Evolutionary conservation across 1,140 invertebrate species (phyloP), one percentile per base, ranked within the genome.

Genomic region (Brachionus asplanchnoidis): DNA sequence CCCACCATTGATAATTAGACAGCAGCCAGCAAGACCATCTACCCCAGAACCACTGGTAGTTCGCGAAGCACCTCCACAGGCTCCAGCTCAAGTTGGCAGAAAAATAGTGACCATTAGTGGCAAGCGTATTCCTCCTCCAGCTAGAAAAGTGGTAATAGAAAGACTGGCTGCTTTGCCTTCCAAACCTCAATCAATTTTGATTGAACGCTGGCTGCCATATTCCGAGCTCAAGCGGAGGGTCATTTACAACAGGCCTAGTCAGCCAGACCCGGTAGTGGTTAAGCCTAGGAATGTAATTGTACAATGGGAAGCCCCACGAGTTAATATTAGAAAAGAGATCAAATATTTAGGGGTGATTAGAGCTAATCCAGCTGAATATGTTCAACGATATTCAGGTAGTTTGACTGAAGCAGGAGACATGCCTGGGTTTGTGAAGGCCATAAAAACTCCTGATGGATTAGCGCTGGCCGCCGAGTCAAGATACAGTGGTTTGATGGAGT

Each of bases 181-280:
- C 26, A 85, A 85, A 68, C 84, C 84, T 60, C 68, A 68, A 28
- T 77, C 84, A 68, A 20, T 85, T 23, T 60, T 85, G 14, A 68
- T 85, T 32, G 84, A 85, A 46, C 68, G 84, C 40, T 85, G 84
- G 84, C 32, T 85, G 20, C 84, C 84, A 60, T 85, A 85, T 40
- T 14, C 68, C 11, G 6, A 85, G 46, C 12, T 40, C 14, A 85
- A 85, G 26, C 44, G 84, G 11, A 23, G 32, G n/a, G 73, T 85
- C 14, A 78, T 85, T 36, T 53, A 46, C 40, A 26, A 85, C 26
- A 56, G 14, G n/a, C 65, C 84, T 36, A 60, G 17, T 60, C 50
- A 50, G 44, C 20, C 56, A 42, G 73, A 85, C 50, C 44, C 84
- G n/a, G 44, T 40, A 11, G 42, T 42, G 12, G 14, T 77, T 5